phyloP scores from a whole-genome alignment of 2,797 vertebrate species.

The Rhinogobio ventralis region DNA sequence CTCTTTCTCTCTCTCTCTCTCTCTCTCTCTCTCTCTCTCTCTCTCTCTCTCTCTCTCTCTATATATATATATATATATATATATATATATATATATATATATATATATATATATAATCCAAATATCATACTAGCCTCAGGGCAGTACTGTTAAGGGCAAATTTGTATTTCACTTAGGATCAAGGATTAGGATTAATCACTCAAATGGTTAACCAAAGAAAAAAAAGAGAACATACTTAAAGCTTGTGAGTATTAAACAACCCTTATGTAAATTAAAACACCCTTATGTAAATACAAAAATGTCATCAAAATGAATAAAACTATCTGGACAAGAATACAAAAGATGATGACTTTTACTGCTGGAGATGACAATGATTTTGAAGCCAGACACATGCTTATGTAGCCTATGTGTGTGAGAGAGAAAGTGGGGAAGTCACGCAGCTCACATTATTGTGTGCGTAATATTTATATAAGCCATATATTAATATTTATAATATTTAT shows the following conservation, averaged over 20 bases:
- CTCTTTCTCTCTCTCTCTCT: no score
- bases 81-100: not conserved
- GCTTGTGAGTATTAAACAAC: slow-evolving; percentile 3
- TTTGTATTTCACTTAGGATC: not conserved
- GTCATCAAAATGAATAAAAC: not conserved
- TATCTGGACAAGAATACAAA: not conserved
- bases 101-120: not conserved
- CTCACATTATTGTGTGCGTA: not conserved
- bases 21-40: no score
- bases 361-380: not conserved
- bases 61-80: not conserved
- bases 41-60: no score
- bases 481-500: not conserved
- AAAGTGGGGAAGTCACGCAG: not conserved
- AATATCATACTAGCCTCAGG: slow-evolving; percentile 9
- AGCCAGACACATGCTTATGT: not conserved
- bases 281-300: not conserved
- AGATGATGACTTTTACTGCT: not conserved
- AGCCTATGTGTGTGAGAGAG: not conserved
- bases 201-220: not conserved
- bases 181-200: no score
- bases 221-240: not conserved
- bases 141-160: slow-evolving; percentile 3
- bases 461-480: not conserved
- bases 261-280: not conserved